phyloP scores from a whole-genome alignment of 1,140 invertebrate genomes.

The Bombus cullumanus region DNA sequence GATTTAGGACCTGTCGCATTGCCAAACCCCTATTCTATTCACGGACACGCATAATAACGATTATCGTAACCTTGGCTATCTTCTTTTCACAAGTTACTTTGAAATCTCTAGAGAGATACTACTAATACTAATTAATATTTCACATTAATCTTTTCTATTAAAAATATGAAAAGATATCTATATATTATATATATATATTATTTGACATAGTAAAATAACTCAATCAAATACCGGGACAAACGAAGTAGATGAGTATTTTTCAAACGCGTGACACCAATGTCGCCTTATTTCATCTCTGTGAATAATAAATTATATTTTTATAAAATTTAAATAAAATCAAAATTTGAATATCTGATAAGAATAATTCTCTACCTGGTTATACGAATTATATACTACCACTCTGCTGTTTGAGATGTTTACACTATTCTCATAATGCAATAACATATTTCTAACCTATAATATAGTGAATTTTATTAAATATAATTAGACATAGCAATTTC shows the following conservation, averaged over 20 bases:
- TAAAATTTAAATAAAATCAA: background rate
- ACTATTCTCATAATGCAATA: background rate
- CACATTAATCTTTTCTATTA: background rate
- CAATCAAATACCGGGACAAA: background rate
- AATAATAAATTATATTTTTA: background rate
- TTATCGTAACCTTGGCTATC: background rate
- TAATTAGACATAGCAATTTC: background rate
- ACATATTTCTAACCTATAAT: background rate
- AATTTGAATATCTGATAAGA: background rate
- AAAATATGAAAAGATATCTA: background rate
- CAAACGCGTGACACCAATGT: background rate
- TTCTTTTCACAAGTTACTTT: background rate
- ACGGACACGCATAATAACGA: slow-evolving; percentile 23
- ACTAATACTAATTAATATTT: background rate
- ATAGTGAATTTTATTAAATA: background rate
- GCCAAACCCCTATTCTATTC: slow-evolving; percentile 36
- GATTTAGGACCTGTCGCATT: slow-evolving; percentile 7
- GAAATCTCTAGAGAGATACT: background rate
- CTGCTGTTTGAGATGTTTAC: background rate
- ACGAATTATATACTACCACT: background rate
- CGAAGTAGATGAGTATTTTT: background rate
- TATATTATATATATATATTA: background rate
- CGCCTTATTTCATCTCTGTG: background rate
- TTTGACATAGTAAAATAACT: background rate
- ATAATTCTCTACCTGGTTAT: background rate